Base-by-base conservation (phyloP, 2,113 vertebrate genomes). In the Eurypyga helias region DNA sequence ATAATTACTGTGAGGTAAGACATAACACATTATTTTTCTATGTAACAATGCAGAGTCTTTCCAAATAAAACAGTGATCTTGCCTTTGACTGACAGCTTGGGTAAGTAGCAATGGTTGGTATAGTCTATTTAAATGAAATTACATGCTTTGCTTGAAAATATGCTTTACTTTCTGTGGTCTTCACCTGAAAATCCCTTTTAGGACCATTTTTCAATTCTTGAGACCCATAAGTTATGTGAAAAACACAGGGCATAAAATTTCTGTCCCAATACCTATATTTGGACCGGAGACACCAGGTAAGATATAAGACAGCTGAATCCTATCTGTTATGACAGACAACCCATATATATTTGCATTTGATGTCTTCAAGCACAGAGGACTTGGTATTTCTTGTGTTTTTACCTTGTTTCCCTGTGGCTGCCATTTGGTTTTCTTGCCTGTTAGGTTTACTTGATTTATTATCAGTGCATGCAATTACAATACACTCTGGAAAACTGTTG, bases 391-490 rank as follows among this genome's bases (percentile, higher is more conserved):
- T 64, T 90, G 43, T 89, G 92, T 83, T 96, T 97, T 96, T 87
- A 96, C 76, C 95, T 97, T 94, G 78, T 96, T 97, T 97, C 95
- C 94, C 89, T 95, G 92, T 85, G 85, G 89, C 81, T 95, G 93
- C 96, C 80, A 72, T 96, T 96, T 97, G 83, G 96, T 96, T 95
- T 98, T 96, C 96, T 97, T 98, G 93, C 89, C 84, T 93, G 72
- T 96, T 96, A 95, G 82, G 38, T 95, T 69, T 78, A 67, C 51
- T 97, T 97, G 97, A 98, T 98, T 98, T 97, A 94, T 94, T 96
- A 94, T 92, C 90, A 93, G 87, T 95, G 95, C 83, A 95, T 97
- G 94, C 96, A 97, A 97, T 97, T 98, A 96, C 96, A 97, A 97
- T 97, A 83, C 96, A 89, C 67, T 62, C 78, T 89, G 71, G 97